Percentiles rank a stretch among this genome's conserved stretches.
These are phyloP conservation scores for Uria aalge DNA, from an alignment of 2,113 vertebrate species.

Conservation along the genomic window DNA sequence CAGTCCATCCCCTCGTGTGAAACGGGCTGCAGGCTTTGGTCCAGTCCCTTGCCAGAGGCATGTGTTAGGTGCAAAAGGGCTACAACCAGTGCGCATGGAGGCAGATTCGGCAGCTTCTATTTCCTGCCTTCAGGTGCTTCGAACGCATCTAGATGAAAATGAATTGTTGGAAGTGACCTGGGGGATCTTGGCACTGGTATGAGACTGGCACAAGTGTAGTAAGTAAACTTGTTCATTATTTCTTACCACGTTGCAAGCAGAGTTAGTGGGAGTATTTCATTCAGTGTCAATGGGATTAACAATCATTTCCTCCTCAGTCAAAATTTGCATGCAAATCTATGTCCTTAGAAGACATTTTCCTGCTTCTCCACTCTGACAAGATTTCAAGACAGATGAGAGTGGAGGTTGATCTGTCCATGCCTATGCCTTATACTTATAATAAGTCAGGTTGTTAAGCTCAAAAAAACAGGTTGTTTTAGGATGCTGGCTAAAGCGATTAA, in stretches of 20 bases:
- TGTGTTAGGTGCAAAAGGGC: not conserved
- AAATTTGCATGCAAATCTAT: not conserved
- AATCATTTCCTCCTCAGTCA: not conserved
- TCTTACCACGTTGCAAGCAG: not conserved
- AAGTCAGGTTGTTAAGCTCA: not conserved
- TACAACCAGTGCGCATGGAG: not conserved
- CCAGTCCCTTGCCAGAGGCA: not conserved
- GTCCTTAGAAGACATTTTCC: not conserved
- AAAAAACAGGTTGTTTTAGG: not conserved
- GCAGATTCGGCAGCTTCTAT: rapidly evolving
- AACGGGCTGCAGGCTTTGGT: not conserved
- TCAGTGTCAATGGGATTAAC: not conserved
- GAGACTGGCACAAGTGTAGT: not conserved
- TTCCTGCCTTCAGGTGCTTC: not conserved
- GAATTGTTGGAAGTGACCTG: not conserved
- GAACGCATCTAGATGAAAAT: not conserved
- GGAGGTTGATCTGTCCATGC: not conserved
- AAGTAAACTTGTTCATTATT: not conserved
- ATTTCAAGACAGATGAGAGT: not conserved
- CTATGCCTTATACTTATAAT: not conserved
- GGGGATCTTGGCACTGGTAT: not conserved
- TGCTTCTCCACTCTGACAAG: not conserved
- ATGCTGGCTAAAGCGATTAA: not conserved
- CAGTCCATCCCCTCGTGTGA: rapidly evolving
- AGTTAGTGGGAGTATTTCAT: not conserved